Conservation (phyloP, 2,113 vertebrate species). For the Rattus norvegicus region GRCr8 NC_086035.1:49857501-49858000, state of each 20-base stretch:
- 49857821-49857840: not conserved
- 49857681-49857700: not conserved
- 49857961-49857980: not conserved
- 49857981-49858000: not conserved
- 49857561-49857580: not conserved
- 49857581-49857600: not conserved
- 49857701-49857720: not conserved
- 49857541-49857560: not conserved
- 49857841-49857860: no score
- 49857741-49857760: not conserved
- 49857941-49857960: not conserved
- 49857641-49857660: not conserved
- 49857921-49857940: not conserved
- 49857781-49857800: not conserved
- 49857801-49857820: not conserved
- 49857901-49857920: not conserved
- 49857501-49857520: not conserved
- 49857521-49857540: not conserved
- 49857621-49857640: not conserved
- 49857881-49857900: not conserved
- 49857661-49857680: not conserved
- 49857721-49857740: not conserved
- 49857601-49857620: not conserved
- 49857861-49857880: not conserved
- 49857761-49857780: not conserved